Evolutionary conservation across 2,797 vertebrate species (phyloP), one percentile per base, ranked within the genome.

Genomic region (Phoebastria nigripes): DNA sequence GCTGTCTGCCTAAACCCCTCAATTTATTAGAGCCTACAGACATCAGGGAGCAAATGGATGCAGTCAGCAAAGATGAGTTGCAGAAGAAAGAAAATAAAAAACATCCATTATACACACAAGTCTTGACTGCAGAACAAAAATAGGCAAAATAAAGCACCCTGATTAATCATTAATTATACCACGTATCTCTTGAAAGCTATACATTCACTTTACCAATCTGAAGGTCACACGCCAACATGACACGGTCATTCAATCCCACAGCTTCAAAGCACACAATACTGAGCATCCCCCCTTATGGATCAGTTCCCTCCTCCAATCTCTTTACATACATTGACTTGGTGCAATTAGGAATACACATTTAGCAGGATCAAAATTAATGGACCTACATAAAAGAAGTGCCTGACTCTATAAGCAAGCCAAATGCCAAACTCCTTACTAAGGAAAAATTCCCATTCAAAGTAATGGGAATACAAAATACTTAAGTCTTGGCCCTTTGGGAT

Each of bases 21-120:
- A 78, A 96, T 97, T 98, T 97, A 97, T 97, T 94, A 97, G 89
- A 98, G 96, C 91, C 94, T 95, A 94, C 91, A 97, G 93, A 97
- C 96, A 97, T 91, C 93, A 97, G 95, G 97, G 93, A 98, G 93
- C 95, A 95, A 97, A 97, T 4, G 59, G 83, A 70, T 93, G 74
- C 96, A 96, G 96, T 96, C 96, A 96, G 96, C 91, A 97, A 95
- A 96, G 94, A 93, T 39, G 72, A 95, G 95, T 2, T 90, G 83
- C 63, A 87, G 90, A 94, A 95, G 84, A 90, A 95, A 94, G 89
- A 94, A 97, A 98, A 97, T 70, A 96, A 96, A 94, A 94, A 11
- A 17, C 58, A 97, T 96, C 94, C 95, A 95, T 96, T 96, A 89
- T 74, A 91, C 71, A 92, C 78, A 88, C 84, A 89, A 85, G 88